Percentiles rank a stretch among this genome's conserved stretches.
Conservation (phyloP, 2,888 invertebrate species). For the Pyrrhosoma nymphula region DNA sequence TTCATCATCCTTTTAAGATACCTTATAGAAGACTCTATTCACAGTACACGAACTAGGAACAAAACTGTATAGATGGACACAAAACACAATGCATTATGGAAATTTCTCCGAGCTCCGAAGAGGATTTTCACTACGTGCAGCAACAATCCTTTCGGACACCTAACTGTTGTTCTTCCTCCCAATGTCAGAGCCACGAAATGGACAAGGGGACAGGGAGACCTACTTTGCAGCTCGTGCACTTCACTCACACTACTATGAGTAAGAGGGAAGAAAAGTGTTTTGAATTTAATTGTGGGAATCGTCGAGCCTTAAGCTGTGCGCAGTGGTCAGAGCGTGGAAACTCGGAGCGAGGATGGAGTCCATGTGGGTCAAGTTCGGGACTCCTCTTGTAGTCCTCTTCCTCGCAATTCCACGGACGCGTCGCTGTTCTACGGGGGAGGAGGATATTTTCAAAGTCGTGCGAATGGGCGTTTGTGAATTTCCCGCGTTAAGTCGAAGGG, state of each 20-base stretch:
- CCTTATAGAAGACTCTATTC: too few species aligned
- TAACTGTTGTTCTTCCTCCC: background rate
- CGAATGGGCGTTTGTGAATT: slow-evolving; percentile 50
- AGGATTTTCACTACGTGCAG: background rate
- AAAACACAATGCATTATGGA: background rate
- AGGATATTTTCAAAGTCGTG: slow-evolving; percentile 35
- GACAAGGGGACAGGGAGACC: background rate
- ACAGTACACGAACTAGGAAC: too few species aligned
- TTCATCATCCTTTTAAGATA: too few species aligned
- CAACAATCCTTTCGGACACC: background rate
- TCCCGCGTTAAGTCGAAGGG: background rate
- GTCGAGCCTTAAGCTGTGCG: background rate
- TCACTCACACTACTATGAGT: too few species aligned
- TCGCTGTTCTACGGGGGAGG: too few species aligned
- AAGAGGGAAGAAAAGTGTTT: background rate
- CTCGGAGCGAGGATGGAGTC: background rate
- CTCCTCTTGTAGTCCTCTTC: background rate
- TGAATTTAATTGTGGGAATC: slow-evolving; percentile 63
- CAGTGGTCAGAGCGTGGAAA: slow-evolving; percentile 45
- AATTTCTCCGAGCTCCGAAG: background rate
- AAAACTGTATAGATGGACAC: too few species aligned
- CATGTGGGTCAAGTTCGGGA: slow-evolving; percentile 63
- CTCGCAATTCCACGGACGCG: slow-evolving; percentile 15
- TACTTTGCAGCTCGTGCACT: background rate
- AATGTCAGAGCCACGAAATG: background rate